A percentile compares a stretch with the other conserved stretches of the same genome.
Conservation (phyloP, 2,113 vertebrate genomes). For the Mellivora capensis region DNA sequence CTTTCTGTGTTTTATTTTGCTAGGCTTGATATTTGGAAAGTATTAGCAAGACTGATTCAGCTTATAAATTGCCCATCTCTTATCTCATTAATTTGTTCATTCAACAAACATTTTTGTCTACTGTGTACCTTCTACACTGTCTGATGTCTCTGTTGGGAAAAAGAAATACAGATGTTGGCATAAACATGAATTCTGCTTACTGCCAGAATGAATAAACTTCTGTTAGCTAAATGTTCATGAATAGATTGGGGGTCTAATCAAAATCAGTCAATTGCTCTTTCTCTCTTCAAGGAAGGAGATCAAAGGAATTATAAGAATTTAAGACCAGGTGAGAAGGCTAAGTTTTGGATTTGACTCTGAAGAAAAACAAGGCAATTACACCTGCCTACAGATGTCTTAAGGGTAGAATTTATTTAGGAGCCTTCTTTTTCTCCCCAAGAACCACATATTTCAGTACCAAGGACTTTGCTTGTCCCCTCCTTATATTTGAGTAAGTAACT, state of each 20-base stretch:
- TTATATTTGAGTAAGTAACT: background rate
- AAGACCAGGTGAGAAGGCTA: background rate
- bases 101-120: background rate
- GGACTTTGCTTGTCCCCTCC: background rate
- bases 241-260: background rate
- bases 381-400: background rate
- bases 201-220: background rate
- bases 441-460: background rate
- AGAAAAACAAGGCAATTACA: background rate
- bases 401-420: background rate
- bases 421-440: background rate
- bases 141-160: background rate
- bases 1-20: constrained; percentile 22
- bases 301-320: constrained; percentile 28
- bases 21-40: background rate
- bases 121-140: background rate
- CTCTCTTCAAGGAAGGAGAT: background rate
- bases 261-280: background rate
- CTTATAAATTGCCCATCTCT: constrained; percentile 9
- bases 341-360: background rate
- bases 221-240: background rate
- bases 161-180: background rate
- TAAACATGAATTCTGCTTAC: background rate
- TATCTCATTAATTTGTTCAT: constrained; percentile 4
- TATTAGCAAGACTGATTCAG: constrained; percentile 5